Evolutionary conservation across 1,140 invertebrate genomes (phyloP).

Genomic region (Geopemphigus sp.): DNA sequence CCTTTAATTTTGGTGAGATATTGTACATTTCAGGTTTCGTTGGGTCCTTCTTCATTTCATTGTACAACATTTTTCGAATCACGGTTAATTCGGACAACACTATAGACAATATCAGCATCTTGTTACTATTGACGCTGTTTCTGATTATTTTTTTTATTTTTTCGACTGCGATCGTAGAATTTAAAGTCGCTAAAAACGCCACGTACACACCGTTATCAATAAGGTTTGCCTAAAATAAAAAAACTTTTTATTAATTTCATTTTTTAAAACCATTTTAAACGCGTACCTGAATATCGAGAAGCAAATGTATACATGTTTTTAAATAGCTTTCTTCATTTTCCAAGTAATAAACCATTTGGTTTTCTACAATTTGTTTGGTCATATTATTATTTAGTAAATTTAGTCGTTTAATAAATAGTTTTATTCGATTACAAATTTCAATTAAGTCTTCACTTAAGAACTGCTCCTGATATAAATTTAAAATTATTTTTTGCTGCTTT

Average conservation of each 20-base stretch:
- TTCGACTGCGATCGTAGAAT: background rate
- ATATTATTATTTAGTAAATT: too few relatives aligned
- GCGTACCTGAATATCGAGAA: too few relatives aligned
- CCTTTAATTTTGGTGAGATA: conserved; percentile 61
- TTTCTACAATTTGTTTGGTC: too few relatives aligned
- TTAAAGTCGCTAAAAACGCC: background rate
- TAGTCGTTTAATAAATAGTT: too few relatives aligned
- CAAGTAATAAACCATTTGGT: background rate
- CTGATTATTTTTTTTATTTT: background rate
- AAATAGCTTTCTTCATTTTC: background rate
- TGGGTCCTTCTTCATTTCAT: conserved; percentile 54
- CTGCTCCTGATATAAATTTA: conserved; percentile 54
- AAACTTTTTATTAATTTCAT: background rate
- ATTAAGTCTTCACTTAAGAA: background rate
- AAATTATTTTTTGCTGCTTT: conserved; percentile 63
- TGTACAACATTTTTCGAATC: conserved; percentile 55
- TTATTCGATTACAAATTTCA: background rate
- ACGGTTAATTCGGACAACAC: conserved; percentile 51
- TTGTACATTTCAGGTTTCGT: conserved; percentile 55
- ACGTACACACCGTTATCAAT: background rate
- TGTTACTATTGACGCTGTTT: too few relatives aligned
- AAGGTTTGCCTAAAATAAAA: background rate
- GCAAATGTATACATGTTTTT: background rate
- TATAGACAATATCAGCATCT: background rate
- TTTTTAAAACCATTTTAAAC: background rate